Percentiles rank a stretch among this genome's conserved stretches.
Evolutionary conservation across 2,797 vertebrate genomes (phyloP).

Genomic region (Silurus lanzhouensis): DNA sequence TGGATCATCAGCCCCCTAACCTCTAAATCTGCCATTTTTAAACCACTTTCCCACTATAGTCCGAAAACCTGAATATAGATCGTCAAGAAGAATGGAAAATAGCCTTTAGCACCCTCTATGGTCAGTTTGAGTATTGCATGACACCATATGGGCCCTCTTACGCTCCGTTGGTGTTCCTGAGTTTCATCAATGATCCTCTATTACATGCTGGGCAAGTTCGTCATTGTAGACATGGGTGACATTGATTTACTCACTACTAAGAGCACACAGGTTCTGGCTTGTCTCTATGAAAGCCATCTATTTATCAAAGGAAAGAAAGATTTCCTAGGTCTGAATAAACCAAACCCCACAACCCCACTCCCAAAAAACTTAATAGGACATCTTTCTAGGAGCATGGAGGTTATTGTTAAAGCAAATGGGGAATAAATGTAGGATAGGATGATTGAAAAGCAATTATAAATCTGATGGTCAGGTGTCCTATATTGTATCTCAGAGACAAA

Average conservation of each 20-base stretch:
- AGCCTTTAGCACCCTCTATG: not conserved
- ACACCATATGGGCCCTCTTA: conserved; percentile 18
- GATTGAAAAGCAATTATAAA: too few relatives aligned
- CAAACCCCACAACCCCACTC: too few relatives aligned
- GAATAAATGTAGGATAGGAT: too few relatives aligned
- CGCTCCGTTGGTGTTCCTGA: conserved; percentile 1
- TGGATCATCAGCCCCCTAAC: too few relatives aligned
- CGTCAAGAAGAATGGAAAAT: not conserved
- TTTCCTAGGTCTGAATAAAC: not conserved
- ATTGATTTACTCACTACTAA: not conserved
- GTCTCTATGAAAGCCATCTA: not conserved
- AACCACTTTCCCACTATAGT: too few relatives aligned
- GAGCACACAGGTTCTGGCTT: not conserved
- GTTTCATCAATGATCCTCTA: conserved; percentile 16
- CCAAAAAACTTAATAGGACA: too few relatives aligned
- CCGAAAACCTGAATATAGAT: too few relatives aligned
- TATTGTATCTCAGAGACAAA: not conserved
- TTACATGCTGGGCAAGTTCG: conserved; percentile 28
- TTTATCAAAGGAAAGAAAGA: not conserved
- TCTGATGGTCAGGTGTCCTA: too few relatives aligned
- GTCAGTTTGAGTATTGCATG: not conserved
- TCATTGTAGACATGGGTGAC: conserved; percentile 8
- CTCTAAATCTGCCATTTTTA: too few relatives aligned
- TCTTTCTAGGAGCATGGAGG: too few relatives aligned
- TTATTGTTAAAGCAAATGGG: too few relatives aligned